These are phyloP conservation scores for Hyphantria cunea DNA, from an alignment of 1,140 invertebrate species.

Conservation along the genomic window DNA sequence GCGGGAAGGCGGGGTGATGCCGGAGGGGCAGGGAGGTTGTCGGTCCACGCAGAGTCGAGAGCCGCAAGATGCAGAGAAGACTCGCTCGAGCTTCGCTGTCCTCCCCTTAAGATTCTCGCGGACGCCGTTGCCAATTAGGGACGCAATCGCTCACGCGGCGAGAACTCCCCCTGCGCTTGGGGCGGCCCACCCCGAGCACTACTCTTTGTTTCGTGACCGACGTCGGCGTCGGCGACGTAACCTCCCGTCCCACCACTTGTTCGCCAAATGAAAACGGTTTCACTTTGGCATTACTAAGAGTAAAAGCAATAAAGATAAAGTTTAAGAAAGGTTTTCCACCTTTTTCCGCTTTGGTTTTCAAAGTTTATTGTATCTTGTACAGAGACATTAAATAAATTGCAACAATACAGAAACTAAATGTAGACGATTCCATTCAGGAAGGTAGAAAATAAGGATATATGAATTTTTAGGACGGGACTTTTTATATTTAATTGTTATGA, in stretches of 20 bases:
- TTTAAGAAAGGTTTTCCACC: constrained; percentile 48
- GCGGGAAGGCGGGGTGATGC: constrained; percentile 34
- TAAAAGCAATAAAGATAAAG: constrained; percentile 52
- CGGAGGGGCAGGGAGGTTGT: constrained; percentile 29
- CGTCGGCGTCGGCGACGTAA: constrained; percentile 49
- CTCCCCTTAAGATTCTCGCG: constrained; percentile 82
- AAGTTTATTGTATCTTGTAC: constrained; percentile 33
- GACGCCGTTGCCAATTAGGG: constrained; percentile 81
- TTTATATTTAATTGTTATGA: too few species aligned
- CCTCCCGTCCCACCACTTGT: constrained; percentile 55
- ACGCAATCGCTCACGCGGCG: constrained; percentile 81
- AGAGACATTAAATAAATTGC: constrained; percentile 22
- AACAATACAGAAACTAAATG: not conserved
- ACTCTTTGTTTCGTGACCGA: constrained; percentile 62
- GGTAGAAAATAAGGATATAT: too few species aligned
- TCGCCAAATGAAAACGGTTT: constrained; percentile 74
- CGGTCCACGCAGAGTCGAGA: constrained; percentile 38
- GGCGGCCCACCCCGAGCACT: constrained; percentile 39
- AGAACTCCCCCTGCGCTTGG: constrained; percentile 44
- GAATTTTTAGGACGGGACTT: too few species aligned
- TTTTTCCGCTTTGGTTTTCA: constrained; percentile 41
- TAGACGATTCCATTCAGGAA: too few species aligned
- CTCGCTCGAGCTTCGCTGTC: constrained; percentile 62
- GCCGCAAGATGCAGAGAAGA: constrained; percentile 59
- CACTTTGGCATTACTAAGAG: constrained; percentile 57